Percentiles rank a stretch among this genome's conserved stretches.
Evolutionary conservation across 2,113 vertebrate species (phyloP).

Genomic region (Percina caprodes): DNA sequence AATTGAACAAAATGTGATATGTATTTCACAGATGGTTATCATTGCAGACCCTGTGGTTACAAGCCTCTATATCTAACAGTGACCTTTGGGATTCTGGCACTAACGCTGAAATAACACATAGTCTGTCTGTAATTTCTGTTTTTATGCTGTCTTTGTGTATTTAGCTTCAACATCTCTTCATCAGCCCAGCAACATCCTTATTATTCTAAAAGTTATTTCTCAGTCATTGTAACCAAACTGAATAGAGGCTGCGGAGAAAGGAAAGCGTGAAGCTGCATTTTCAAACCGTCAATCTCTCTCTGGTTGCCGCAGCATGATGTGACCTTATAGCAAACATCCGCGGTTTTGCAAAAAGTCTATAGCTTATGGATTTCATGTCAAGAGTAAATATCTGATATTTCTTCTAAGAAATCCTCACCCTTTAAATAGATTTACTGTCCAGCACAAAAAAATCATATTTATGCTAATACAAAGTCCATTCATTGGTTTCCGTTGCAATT

Average conservation of each 20-base stretch:
- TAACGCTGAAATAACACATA: not conserved
- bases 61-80: not conserved
- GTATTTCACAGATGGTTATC: not conserved
- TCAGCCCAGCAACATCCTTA: constrained; percentile 44
- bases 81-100: not conserved
- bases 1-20: not conserved
- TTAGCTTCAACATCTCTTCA: constrained; percentile 23
- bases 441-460: constrained; percentile 70
- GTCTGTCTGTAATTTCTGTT: not conserved
- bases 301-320: constrained; percentile 53
- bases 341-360: constrained; percentile 76
- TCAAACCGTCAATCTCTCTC: constrained; percentile 58
- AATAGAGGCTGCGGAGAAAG: constrained; percentile 45
- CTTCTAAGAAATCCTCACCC: constrained; percentile 75
- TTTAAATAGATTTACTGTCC: constrained; percentile 81
- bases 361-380: constrained; percentile 79
- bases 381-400: constrained; percentile 78
- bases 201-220: constrained; percentile 46
- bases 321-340: constrained; percentile 77
- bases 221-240: constrained; percentile 32
- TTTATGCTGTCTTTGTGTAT: constrained; percentile 9
- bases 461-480: constrained; percentile 77
- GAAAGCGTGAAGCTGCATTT: constrained; percentile 44
- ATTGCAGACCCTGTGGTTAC: not conserved
- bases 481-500: constrained; percentile 77